These are phyloP conservation scores for Brachionus paranguensis DNA, from an alignment of 1,140 invertebrate species.

Conservation along the genomic window DNA sequence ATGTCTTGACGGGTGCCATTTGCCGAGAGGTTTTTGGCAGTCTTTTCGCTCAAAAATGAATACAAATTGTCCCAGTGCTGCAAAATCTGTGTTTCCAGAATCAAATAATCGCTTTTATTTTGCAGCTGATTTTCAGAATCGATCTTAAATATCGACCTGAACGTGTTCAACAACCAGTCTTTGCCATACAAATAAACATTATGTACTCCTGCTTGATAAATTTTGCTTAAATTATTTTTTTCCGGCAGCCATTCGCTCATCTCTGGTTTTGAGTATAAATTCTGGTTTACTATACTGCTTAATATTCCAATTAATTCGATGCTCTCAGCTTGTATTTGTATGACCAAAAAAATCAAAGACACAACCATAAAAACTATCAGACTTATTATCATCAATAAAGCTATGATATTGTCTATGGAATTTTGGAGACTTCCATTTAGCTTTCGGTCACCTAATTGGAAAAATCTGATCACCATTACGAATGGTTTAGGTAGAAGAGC, in stretches of 20 bases:
- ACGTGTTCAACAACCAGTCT: constrained; percentile 72
- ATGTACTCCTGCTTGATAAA: constrained; percentile 77
- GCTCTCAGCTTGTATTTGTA: constrained; percentile 24
- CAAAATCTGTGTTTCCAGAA: constrained; percentile 78
- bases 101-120: constrained; percentile 48
- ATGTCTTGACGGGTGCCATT: background rate
- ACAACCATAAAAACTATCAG: constrained; percentile 28
- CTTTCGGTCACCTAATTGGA: background rate
- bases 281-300: constrained; percentile 3
- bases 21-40: background rate
- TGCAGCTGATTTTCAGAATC: constrained; percentile 45
- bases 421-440: background rate
- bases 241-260: constrained; percentile 64
- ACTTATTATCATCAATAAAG: constrained; percentile 4
- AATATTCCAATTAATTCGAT: background rate
- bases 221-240: constrained; percentile 55
- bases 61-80: constrained; percentile 79
- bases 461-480: background rate
- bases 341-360: constrained; percentile 23
- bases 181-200: constrained; percentile 85
- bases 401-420: background rate
- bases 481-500: background rate
- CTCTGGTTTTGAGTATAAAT: background rate
- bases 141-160: constrained; percentile 55
- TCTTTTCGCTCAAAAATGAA: constrained; percentile 47